These are phyloP conservation scores for Nomada flava DNA, from an alignment of 2,888 invertebrate species.

Conservation along the genomic window DNA sequence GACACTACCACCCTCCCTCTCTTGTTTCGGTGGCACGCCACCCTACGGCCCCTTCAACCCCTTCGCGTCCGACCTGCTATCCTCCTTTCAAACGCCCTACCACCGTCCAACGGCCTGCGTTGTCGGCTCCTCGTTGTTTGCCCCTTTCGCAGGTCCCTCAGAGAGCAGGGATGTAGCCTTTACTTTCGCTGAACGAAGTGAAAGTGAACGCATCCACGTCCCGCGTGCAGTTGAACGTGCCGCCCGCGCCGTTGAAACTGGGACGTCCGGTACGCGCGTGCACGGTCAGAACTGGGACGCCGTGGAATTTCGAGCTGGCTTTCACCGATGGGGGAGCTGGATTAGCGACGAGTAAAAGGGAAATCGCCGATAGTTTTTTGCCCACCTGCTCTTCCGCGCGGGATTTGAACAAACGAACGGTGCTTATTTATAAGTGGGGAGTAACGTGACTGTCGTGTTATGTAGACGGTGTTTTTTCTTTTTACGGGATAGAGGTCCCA, in stretches of 20 bases:
- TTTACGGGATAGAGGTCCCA: no score
- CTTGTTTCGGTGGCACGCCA: slow-evolving; percentile 51
- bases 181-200: slow-evolving; percentile 71
- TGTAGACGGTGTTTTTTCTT: no score
- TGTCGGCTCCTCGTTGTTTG: slow-evolving; percentile 73
- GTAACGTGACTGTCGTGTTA: no score
- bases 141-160: slow-evolving; percentile 67
- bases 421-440: neutral
- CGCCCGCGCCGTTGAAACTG: slow-evolving; percentile 66
- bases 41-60: slow-evolving; percentile 54
- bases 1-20: slow-evolving; percentile 68
- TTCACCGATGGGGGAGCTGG: slow-evolving; percentile 2
- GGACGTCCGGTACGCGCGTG: slow-evolving; percentile 55
- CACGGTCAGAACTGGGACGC: slow-evolving; percentile 46
- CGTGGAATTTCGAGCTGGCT: slow-evolving; percentile 38
- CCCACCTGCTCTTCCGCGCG: neutral
- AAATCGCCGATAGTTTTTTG: slow-evolving; percentile 10
- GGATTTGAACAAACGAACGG: neutral
- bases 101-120: slow-evolving; percentile 57
- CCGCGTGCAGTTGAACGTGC: slow-evolving; percentile 54
- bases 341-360: slow-evolving; percentile 1
- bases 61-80: slow-evolving; percentile 62
- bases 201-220: slow-evolving; percentile 73
- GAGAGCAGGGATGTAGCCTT: slow-evolving; percentile 61
- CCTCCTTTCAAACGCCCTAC: slow-evolving; percentile 72